Percentiles rank a stretch among this genome's conserved stretches.
phyloP scores from a whole-genome alignment of 2,797 vertebrate species.

The Eulemur albifrons region DNA sequence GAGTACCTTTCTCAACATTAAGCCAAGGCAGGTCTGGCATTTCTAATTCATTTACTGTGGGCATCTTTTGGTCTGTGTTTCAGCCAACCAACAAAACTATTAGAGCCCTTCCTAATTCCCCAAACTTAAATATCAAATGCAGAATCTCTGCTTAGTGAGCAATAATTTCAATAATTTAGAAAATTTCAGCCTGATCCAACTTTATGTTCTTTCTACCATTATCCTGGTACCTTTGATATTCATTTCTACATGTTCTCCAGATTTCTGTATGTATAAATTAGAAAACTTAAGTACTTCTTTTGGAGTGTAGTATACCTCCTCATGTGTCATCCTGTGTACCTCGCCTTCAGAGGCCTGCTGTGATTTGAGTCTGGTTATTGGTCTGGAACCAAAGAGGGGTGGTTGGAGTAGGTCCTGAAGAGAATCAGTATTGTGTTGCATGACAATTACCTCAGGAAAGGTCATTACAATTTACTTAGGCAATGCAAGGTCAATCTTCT shows the following conservation, averaged over 20 bases:
- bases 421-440: not conserved
- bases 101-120: not conserved
- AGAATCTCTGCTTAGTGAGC: not conserved
- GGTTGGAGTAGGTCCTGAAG: not conserved
- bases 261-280: not conserved
- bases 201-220: not conserved
- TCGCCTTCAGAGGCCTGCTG: not conserved
- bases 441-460: not conserved
- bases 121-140: not conserved
- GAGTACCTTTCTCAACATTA: not conserved
- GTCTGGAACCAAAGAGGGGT: not conserved
- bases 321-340: not conserved
- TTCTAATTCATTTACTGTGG: not conserved
- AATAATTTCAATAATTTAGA: not conserved
- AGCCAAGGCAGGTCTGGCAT: not conserved
- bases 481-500: not conserved
- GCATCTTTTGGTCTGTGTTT: not conserved
- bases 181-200: not conserved
- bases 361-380: not conserved
- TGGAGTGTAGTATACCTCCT: not conserved
- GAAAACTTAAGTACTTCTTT: not conserved
- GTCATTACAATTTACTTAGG: not conserved
- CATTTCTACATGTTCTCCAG: not conserved
- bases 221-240: not conserved
- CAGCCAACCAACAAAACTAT: not conserved